A percentile compares a stretch with the other conserved stretches of the same genome.
These are phyloP conservation scores for Shargacucullia verbasci DNA, from an alignment of 2,888 invertebrate species.

Conservation along the genomic window DNA sequence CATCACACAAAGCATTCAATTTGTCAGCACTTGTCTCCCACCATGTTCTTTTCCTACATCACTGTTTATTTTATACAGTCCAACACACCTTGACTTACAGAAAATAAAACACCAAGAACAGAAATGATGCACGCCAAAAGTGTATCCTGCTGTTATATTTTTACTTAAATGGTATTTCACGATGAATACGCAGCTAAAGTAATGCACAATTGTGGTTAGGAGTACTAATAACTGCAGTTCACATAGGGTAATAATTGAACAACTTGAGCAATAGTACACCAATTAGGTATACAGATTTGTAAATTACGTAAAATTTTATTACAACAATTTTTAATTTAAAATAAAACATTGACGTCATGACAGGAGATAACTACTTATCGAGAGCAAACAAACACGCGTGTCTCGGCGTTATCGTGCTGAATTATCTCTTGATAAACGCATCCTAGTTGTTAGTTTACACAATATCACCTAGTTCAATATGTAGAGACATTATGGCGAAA, in stretches of 20 bases:
- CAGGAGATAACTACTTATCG: slow-evolving; percentile 66
- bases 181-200: no score
- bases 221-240: no score
- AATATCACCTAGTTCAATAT: slow-evolving; percentile 8
- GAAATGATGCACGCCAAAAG: background rate
- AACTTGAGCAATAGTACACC: slow-evolving; percentile 13
- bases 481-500: slow-evolving; percentile 21
- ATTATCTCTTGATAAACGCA: slow-evolving; percentile 68
- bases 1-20: slow-evolving; percentile 42
- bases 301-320: slow-evolving; percentile 59
- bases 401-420: slow-evolving; percentile 68
- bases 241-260: slow-evolving; percentile 9
- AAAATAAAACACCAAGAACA: slow-evolving; percentile 1
- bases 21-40: slow-evolving; percentile 31
- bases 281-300: slow-evolving; percentile 44
- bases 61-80: slow-evolving; percentile 9
- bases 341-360: slow-evolving; percentile 76
- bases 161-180: no score
- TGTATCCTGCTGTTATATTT: no score
- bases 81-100: no score
- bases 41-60: slow-evolving; percentile 18
- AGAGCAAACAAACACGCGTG: slow-evolving; percentile 73
- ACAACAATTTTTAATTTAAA: slow-evolving; percentile 64
- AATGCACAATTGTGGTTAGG: no score
- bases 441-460: slow-evolving; percentile 55